phyloP scores from a whole-genome alignment of 2,888 invertebrate species.

The Eupsilia transversa region DNA sequence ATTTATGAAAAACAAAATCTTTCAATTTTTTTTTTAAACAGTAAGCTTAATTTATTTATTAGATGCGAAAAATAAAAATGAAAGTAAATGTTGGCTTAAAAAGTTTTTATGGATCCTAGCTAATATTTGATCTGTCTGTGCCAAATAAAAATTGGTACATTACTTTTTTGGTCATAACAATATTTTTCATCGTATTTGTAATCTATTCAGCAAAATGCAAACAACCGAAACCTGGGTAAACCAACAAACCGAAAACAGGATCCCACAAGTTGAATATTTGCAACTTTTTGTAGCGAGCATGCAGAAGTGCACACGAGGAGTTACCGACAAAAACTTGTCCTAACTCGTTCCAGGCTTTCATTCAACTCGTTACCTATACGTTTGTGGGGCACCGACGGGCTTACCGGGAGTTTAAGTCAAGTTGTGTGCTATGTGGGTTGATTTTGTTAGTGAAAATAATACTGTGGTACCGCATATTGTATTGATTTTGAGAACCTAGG shows the following conservation, averaged over 20 bases:
- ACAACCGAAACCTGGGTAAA: background rate
- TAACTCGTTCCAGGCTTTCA: constrained; percentile 49
- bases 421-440: background rate
- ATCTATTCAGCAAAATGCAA: background rate
- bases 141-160: no score
- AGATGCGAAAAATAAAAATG: background rate
- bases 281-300: constrained; percentile 41
- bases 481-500: no score
- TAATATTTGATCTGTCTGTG: background rate
- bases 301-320: constrained; percentile 38
- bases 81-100: background rate
- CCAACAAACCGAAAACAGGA: background rate
- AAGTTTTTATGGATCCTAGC: background rate
- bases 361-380: constrained; percentile 57
- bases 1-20: background rate
- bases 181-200: background rate
- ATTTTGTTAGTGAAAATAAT: no score
- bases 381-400: constrained; percentile 19
- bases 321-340: constrained; percentile 55
- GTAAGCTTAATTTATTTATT: no score
- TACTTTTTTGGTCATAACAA: background rate
- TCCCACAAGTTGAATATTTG: constrained; percentile 43
- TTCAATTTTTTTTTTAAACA: background rate
- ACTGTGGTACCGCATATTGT: no score
- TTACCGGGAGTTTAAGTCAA: constrained; percentile 28